Evolutionary conservation across 2,797 vertebrate genomes (phyloP).

Genomic region (Trachops cirrhosus): DNA sequence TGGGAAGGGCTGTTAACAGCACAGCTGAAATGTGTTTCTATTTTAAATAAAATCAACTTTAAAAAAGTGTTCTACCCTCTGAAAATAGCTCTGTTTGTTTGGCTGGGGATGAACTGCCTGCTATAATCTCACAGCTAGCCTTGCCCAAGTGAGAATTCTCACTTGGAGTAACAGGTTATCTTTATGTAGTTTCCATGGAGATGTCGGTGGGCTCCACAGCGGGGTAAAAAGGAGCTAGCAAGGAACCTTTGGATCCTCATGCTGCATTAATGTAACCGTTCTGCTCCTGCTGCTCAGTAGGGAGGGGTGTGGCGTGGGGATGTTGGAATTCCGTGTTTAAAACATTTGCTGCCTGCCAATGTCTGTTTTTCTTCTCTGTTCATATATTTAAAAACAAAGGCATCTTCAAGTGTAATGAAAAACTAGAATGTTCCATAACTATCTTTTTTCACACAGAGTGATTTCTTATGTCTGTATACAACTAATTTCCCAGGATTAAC

Average conservation of each 20-base stretch:
- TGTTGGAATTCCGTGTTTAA: conserved; percentile 10
- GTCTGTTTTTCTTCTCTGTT: conserved; percentile 45
- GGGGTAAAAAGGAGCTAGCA: neutral
- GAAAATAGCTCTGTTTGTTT: conserved; percentile 36
- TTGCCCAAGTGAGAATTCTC: neutral
- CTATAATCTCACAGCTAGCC: neutral
- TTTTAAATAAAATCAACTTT: conserved; percentile 67
- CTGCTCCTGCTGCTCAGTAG: neutral
- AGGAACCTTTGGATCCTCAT: neutral
- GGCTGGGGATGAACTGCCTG: neutral
- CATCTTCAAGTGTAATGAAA: conserved; percentile 17
- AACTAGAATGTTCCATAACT: neutral
- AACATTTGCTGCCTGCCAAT: conserved; percentile 42
- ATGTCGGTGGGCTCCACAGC: neutral
- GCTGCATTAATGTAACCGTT: neutral
- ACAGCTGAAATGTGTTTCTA: conserved; percentile 55
- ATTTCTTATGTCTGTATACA: neutral
- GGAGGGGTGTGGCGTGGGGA: neutral
- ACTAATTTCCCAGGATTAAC: neutral
- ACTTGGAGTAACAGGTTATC: conserved; percentile 5
- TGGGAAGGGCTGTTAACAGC: neutral
- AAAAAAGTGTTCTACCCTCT: conserved; percentile 49
- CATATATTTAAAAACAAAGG: conserved; percentile 50
- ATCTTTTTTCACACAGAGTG: neutral
- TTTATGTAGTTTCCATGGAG: neutral